Evolutionary conservation across 2,888 invertebrate genomes (phyloP).

Genomic region (Achlya flavicornis): DNA sequence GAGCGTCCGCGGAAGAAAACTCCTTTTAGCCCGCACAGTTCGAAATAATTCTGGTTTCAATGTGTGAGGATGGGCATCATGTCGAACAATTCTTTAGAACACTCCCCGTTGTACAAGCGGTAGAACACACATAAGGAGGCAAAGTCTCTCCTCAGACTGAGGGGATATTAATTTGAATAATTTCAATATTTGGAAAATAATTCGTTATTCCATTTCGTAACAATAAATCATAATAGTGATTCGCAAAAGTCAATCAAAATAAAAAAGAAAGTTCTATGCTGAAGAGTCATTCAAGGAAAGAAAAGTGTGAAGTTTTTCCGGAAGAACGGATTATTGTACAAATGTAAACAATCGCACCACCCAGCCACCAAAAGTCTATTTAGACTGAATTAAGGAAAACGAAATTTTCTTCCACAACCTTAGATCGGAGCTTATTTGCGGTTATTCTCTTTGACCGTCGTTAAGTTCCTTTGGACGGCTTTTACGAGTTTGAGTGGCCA

Average conservation of each 20-base stretch:
- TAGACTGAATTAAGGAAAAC: slow-evolving; percentile 80
- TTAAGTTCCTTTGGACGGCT: slow-evolving; percentile 80
- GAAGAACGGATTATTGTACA: slow-evolving; percentile 64
- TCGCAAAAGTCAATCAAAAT: not conserved
- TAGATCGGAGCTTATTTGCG: slow-evolving; percentile 83
- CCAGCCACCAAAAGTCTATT: slow-evolving; percentile 69
- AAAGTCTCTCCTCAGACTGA: too few species aligned
- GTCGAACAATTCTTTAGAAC: too few species aligned
- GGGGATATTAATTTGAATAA: too few species aligned
- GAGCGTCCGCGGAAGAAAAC: too few species aligned
- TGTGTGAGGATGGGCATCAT: too few species aligned
- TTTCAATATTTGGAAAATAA: too few species aligned
- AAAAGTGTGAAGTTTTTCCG: slow-evolving; percentile 50
- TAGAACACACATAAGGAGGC: too few species aligned
- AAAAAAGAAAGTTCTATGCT: slow-evolving; percentile 21
- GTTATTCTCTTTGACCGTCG: slow-evolving; percentile 84
- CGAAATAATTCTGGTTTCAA: too few species aligned
- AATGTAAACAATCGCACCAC: slow-evolving; percentile 74
- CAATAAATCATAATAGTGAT: not conserved
- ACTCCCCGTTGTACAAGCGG: too few species aligned
- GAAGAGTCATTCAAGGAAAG: slow-evolving; percentile 36
- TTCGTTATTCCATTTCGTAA: not conserved
- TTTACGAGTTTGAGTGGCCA: slow-evolving; percentile 83
- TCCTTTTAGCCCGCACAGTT: too few species aligned
- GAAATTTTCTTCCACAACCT: slow-evolving; percentile 76